These are phyloP conservation scores for Galeopterus variegatus DNA, from an alignment of 2,113 vertebrate species.

Conservation along the genomic window DNA sequence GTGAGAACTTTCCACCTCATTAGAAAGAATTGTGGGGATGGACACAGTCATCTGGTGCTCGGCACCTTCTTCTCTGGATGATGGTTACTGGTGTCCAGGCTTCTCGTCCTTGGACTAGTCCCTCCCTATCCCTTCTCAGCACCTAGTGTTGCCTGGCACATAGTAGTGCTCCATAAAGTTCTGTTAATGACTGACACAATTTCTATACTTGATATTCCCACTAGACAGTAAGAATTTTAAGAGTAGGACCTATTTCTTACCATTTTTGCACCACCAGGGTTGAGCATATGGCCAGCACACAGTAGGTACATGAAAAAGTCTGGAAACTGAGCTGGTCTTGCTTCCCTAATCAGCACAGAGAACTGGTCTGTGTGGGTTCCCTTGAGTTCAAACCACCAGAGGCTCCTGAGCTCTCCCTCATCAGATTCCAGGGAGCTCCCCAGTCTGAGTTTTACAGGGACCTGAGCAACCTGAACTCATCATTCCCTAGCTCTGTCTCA, in stretches of 20 bases:
- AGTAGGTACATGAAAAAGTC: not conserved
- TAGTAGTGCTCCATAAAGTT: not conserved
- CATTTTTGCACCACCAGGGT: not conserved
- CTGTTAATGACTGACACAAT: not conserved
- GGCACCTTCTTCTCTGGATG: not conserved
- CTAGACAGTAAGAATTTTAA: not conserved
- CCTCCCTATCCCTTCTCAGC: not conserved
- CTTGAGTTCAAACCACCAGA: not conserved
- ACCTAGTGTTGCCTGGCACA: not conserved
- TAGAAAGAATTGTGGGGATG: not conserved
- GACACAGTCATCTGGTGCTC: not conserved
- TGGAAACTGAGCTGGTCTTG: not conserved
- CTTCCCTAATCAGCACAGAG: not conserved
- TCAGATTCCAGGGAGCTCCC: not conserved
- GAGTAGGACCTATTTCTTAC: not conserved
- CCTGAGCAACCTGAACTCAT: not conserved
- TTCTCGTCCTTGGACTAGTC: not conserved
- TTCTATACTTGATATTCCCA: not conserved
- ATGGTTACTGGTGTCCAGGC: not conserved
- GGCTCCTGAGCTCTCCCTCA: not conserved
- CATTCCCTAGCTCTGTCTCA: not conserved
- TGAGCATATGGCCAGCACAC: not conserved
- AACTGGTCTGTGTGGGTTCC: rapidly evolving
- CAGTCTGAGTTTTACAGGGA: not conserved
- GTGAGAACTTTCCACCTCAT: not conserved